phyloP scores from a whole-genome alignment of 2,888 invertebrate genomes.

The Phyllotreta striolata region DNA sequence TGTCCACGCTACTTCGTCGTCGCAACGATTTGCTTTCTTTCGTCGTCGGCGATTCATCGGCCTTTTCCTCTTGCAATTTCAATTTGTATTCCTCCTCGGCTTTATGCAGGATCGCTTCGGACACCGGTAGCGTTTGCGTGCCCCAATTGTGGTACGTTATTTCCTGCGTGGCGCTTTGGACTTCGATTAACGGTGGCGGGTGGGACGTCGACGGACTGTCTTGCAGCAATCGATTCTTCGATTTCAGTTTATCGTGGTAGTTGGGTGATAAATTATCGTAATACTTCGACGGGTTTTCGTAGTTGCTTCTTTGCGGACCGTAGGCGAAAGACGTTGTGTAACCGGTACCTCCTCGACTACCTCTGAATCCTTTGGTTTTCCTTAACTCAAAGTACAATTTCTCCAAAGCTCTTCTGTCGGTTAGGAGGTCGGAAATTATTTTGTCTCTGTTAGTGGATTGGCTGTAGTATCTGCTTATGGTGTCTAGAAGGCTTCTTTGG shows the following conservation, averaged over 20 bases:
- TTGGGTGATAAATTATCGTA: neutral
- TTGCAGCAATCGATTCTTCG: conserved; percentile 5
- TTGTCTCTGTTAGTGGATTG: conserved; percentile 72
- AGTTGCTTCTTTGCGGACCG: conserved; percentile 40
- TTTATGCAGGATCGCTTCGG: conserved; percentile 64
- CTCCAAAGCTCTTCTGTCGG: conserved; percentile 76
- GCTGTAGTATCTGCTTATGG: conserved; percentile 72
- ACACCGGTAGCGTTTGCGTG: conserved; percentile 70
- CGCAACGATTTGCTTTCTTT: conserved; percentile 59
- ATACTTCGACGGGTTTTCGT: conserved; percentile 31
- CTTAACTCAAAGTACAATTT: conserved; percentile 77
- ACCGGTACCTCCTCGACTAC: conserved; percentile 53
- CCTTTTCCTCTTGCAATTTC: conserved; percentile 60
- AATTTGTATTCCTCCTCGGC: conserved; percentile 61
- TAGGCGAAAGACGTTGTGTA: conserved; percentile 44
- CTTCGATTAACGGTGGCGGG: conserved; percentile 75
- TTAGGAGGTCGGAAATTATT: conserved; percentile 76
- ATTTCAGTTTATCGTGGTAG: conserved; percentile 3
- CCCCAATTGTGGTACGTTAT: conserved; percentile 60
- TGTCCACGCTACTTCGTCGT: conserved; percentile 80
- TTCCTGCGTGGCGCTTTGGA: conserved; percentile 67
- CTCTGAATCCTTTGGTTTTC: conserved; percentile 69
- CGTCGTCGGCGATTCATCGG: conserved; percentile 50
- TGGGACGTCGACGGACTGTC: conserved; percentile 30
- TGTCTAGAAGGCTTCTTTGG: conserved; percentile 71